Conservation (phyloP, 2,797 vertebrate species). For the Pangasius macronema region DNA sequence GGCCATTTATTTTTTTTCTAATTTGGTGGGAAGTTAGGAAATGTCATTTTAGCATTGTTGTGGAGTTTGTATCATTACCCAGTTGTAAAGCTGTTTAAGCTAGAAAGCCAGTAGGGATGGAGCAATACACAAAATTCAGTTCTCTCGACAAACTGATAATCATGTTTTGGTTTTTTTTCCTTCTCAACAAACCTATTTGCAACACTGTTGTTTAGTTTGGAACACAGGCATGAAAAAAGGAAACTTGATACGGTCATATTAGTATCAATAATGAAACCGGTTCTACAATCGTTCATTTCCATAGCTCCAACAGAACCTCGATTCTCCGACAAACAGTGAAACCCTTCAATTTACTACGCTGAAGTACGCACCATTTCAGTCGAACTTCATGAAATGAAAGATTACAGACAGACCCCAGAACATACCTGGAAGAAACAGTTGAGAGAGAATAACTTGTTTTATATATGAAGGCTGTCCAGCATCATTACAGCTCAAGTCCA, state of each 20-base stretch:
- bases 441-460: constrained; percentile 1
- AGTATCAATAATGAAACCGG: neutral
- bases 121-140: neutral
- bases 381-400: neutral
- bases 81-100: neutral
- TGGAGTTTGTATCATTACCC: neutral
- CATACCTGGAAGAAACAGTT: neutral
- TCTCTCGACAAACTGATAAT: neutral
- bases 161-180: neutral
- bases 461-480: constrained; percentile 9
- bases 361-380: neutral
- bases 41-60: neutral
- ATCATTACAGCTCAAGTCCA: constrained; percentile 2
- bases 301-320: neutral
- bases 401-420: neutral
- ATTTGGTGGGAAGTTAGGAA: neutral
- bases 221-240: neutral
- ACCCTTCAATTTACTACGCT: neutral
- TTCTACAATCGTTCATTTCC: neutral
- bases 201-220: neutral
- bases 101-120: neutral
- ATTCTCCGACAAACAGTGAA: neutral
- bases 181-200: neutral
- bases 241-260: neutral
- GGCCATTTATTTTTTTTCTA: neutral